Evolutionary conservation across 2,797 vertebrate genomes (phyloP).

Genomic region (Urocyon cinereoargenteus): DNA sequence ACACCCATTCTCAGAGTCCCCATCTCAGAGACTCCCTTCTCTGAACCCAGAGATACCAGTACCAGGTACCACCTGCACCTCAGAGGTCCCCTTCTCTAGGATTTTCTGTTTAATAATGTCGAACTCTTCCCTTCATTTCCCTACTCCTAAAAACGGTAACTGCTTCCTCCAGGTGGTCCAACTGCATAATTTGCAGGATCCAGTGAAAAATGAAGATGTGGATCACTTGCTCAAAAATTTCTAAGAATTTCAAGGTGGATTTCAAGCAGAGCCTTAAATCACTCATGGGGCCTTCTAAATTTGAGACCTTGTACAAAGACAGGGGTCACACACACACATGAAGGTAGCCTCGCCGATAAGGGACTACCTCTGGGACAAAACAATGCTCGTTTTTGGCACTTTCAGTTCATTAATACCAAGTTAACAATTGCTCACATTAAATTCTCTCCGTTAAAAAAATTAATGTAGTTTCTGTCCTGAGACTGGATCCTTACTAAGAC

Average conservation of each 20-base stretch:
- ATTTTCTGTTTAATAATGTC: background rate
- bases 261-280: background rate
- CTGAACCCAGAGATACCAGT: background rate
- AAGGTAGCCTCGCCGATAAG: background rate
- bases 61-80: background rate
- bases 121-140: background rate
- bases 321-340: background rate
- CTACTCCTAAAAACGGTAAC: background rate
- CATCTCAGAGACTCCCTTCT: background rate
- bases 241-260: background rate
- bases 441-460: background rate
- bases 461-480: background rate
- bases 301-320: background rate
- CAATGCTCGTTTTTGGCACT: background rate
- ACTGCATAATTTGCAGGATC: background rate
- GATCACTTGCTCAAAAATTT: background rate
- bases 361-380: background rate
- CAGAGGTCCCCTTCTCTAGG: background rate
- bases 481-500: background rate
- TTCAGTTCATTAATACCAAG: background rate
- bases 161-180: background rate
- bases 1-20: background rate
- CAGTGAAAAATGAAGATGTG: background rate
- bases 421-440: background rate
- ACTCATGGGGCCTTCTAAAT: background rate